Evolutionary conservation across 2,797 vertebrate genomes (phyloP).

Genomic region (Peromyscus aztecus): DNA sequence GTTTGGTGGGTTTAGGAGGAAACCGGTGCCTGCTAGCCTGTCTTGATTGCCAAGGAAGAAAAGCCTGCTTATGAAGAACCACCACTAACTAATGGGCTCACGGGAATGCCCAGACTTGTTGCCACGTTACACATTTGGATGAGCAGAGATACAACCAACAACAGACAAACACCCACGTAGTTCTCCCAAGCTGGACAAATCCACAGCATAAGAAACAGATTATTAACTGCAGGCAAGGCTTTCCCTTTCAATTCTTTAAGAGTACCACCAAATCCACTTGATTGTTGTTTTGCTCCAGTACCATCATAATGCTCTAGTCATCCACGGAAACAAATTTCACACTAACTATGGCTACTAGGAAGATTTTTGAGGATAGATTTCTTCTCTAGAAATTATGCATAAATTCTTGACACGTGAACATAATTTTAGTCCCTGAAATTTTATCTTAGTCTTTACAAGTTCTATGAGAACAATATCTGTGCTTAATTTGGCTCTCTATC

Average conservation of each 20-base stretch:
- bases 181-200: conserved; percentile 21
- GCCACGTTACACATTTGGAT: conserved; percentile 24
- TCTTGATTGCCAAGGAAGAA: neutral
- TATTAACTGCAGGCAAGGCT: conserved; percentile 27
- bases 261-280: neutral
- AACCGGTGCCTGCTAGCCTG: conserved; percentile 76
- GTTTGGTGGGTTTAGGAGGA: conserved; percentile 69
- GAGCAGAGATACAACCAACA: conserved; percentile 7
- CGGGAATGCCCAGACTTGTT: neutral
- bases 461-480: conserved; percentile 4
- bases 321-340: conserved; percentile 19
- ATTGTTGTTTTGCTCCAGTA: neutral
- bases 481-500: conserved; percentile 31
- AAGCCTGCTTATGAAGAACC: conserved; percentile 59
- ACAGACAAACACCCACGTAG: conserved; percentile 52
- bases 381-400: conserved; percentile 35
- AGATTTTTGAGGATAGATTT: conserved; percentile 35
- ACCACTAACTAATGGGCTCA: neutral
- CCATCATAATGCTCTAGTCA: neutral
- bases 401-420: neutral
- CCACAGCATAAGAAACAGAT: neutral
- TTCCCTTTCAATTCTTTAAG: conserved; percentile 39
- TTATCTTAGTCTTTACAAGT: conserved; percentile 26
- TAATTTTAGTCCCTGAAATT: conserved; percentile 56
- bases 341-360: neutral